phyloP scores from a whole-genome alignment of 30 jellyfish, hydroid and myxozoan genomes.

The Calvadosia cruxmelitensis region DNA sequence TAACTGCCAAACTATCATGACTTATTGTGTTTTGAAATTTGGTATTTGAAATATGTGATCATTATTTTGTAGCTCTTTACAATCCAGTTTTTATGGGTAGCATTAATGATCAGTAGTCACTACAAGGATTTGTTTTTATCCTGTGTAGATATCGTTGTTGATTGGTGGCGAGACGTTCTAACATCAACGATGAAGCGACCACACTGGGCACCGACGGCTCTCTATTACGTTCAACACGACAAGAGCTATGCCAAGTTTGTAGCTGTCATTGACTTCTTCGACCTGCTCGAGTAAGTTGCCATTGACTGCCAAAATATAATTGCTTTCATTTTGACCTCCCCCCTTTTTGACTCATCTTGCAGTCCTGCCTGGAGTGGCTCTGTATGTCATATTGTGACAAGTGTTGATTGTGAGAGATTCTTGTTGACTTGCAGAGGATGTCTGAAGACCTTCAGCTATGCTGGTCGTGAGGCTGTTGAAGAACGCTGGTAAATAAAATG shows the following conservation, averaged over 20 bases:
- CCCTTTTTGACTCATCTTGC: neutral
- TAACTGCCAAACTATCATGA: too few species aligned
- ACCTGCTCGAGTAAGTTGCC: constrained; percentile 75
- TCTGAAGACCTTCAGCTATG: constrained; percentile 34
- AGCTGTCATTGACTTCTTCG: constrained; percentile 90
- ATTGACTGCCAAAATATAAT: too few species aligned
- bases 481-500: constrained; percentile 43
- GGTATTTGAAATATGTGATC: too few species aligned
- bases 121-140: neutral
- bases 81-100: too few species aligned
- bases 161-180: constrained; percentile 94
- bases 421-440: constrained; percentile 81
- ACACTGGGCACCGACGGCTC: constrained; percentile 74
- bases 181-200: constrained; percentile 72
- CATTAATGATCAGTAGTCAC: too few species aligned
- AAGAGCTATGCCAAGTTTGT: constrained; percentile 77
- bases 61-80: too few species aligned
- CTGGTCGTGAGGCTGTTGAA: constrained; percentile 42
- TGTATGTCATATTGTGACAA: neutral
- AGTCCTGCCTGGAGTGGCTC: neutral
- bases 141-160: constrained; percentile 69
- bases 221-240: constrained; percentile 68
- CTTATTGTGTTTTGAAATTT: too few species aligned
- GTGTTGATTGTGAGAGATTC: too few species aligned
- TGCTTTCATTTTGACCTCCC: neutral